Base-by-base conservation (phyloP, 2,888 invertebrate species). In the Notocelia uddmanniana region DNA sequence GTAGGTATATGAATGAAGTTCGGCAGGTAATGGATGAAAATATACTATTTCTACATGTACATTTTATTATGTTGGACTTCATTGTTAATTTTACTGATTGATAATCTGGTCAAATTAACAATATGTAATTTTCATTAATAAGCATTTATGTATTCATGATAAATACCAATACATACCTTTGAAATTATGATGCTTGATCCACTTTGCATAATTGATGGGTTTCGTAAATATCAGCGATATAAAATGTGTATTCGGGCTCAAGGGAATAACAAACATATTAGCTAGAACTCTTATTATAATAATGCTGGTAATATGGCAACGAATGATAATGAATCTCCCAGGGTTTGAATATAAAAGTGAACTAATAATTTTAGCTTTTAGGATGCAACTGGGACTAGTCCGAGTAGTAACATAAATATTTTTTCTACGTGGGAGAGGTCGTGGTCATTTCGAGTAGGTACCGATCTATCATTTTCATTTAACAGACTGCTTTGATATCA, bases 1-100 rank as follows among this genome's bases (percentile, higher is more conserved):
- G 21, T 41, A 58, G 45, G 21, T 41, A 58, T 58, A 45, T 19
- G 50, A 19, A 52, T 37, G 37, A 62, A 64, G 70, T 58, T 64
- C 52, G 37, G 19, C 19, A 37, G 6, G 50, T 26, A 18, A 45
- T n/a, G 6, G 26, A 11, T 37, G n/a, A 52, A 52, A 26, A 13
- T 18, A 19, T 52, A 52, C 50, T 6, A 31, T 19, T 31, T 45
- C 34, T n/a, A 34, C 52, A 9, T 18, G 13, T 18, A 31, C n/a
- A 2, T 54, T n/a, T 23, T 54, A 26, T 31, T 9, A 31, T n/a
- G 26, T 26, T 23, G 55, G 8, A 26, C 9, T 3, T 55, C 8
- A 26, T 55, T 55, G n/a, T 26, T 26, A 55, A 26, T 55, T 8
- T 9, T 15, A 41, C 3, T 34, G 11, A 1, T 8, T 15, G 23